Conservation (phyloP, 2,888 invertebrate species). For the Desoria tigrina region DNA sequence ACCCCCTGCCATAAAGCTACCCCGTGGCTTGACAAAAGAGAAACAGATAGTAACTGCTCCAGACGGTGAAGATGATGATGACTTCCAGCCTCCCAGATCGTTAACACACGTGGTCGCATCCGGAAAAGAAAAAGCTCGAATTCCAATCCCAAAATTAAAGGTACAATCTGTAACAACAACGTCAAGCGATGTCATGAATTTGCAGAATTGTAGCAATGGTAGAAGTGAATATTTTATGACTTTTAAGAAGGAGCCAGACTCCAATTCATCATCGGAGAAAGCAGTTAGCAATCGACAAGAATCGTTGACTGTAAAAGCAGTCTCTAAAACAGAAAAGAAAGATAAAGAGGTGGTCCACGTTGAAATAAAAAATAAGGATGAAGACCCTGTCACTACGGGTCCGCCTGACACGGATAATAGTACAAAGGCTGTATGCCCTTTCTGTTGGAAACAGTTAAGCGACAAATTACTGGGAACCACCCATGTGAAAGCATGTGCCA, state of each 20-base stretch:
- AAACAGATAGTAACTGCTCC: neutral
- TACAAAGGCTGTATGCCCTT: conserved; percentile 33
- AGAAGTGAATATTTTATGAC: no score
- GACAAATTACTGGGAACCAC: conserved; percentile 36
- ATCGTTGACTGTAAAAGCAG: no score
- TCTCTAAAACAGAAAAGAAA: no score
- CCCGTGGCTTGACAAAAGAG: conserved; percentile 1
- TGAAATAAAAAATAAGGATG: conserved; percentile 7
- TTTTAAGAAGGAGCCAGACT: no score
- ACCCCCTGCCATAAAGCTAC: conserved; percentile 24
- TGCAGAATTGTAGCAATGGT: no score
- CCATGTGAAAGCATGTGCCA: conserved; percentile 42
- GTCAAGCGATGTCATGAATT: neutral
- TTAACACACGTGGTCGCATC: neutral
- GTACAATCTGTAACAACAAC: neutral
- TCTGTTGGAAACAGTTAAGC: conserved; percentile 37
- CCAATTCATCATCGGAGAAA: no score
- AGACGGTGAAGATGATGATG: conserved; percentile 30
- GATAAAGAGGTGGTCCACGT: no score
- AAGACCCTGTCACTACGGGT: neutral
- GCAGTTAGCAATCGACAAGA: no score
- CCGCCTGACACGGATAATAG: no score
- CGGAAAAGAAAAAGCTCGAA: neutral
- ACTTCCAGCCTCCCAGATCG: conserved; percentile 10
- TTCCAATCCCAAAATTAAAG: neutral